A percentile compares a stretch with the other conserved stretches of the same genome.
phyloP scores from a whole-genome alignment of 2,888 invertebrate genomes.

The Zeuzera pyrina region DNA sequence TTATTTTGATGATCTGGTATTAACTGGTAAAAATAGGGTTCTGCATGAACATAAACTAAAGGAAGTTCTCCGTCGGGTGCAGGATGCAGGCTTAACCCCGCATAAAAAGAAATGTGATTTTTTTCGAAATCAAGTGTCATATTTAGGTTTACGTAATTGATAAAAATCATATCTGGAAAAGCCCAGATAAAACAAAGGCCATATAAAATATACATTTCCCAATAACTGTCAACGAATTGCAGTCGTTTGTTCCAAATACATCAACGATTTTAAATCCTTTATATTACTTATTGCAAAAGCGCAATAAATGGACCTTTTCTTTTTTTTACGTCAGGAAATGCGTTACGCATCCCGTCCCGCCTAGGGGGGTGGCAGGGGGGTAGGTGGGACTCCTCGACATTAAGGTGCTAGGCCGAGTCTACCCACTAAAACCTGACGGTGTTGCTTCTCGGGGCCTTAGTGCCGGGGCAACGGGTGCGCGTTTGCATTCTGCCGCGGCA shows the following conservation, averaged over 20 bases:
- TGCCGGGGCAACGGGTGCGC: too few species aligned
- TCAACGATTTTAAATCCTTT: slow-evolving; percentile 4
- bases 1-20: slow-evolving; percentile 10
- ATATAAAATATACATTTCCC: neutral
- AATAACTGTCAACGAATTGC: neutral
- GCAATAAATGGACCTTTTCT: too few species aligned
- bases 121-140: slow-evolving; percentile 3
- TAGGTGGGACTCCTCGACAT: too few species aligned
- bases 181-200: slow-evolving; percentile 2
- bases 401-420: too few species aligned
- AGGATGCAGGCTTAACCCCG: slow-evolving; percentile 2
- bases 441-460: too few species aligned
- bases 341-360: too few species aligned
- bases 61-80: slow-evolving; percentile 7
- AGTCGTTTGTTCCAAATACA: neutral
- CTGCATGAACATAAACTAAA: slow-evolving; percentile 7
- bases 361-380: too few species aligned
- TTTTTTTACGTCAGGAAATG: too few species aligned
- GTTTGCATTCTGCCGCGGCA: too few species aligned
- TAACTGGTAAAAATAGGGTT: slow-evolving; percentile 3
- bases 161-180: slow-evolving; percentile 3
- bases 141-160: slow-evolving; percentile 5
- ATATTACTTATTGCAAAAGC: slow-evolving; percentile 3
- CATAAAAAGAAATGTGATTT: slow-evolving; percentile 4
- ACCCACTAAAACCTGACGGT: too few species aligned